phyloP scores from a whole-genome alignment of 2,888 invertebrate genomes.

The Lasius fuliginosus region DNA sequence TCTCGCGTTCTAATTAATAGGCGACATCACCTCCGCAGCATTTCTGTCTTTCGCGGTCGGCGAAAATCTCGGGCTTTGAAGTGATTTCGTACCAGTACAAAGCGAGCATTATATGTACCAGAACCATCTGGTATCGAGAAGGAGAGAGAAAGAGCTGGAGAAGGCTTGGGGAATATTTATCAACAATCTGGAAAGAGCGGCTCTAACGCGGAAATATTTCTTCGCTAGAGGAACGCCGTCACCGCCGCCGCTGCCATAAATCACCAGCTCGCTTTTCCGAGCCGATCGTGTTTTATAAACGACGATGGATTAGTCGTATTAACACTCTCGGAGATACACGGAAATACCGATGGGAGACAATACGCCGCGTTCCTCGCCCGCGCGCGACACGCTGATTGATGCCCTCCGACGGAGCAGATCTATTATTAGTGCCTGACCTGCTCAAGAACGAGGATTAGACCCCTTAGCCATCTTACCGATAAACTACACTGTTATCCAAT shows the following conservation, averaged over 20 bases:
- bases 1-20: constrained; percentile 41
- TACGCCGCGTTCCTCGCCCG: background rate
- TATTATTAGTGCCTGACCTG: constrained; percentile 55
- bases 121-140: constrained; percentile 46
- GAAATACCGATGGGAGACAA: constrained; percentile 34
- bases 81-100: constrained; percentile 16
- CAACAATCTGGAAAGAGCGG: constrained; percentile 41
- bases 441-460: constrained; percentile 44
- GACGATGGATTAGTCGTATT: constrained; percentile 48
- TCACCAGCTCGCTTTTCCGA: constrained; percentile 19
- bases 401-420: constrained; percentile 37
- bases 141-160: background rate
- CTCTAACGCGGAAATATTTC: constrained; percentile 9
- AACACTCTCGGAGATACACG: constrained; percentile 18
- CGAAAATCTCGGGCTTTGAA: constrained; percentile 27
- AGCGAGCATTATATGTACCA: constrained; percentile 31
- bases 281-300: constrained; percentile 50
- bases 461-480: background rate
- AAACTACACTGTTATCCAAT: constrained; percentile 23
- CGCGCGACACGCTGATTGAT: constrained; percentile 46
- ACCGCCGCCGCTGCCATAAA: constrained; percentile 16
- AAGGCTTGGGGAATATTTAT: constrained; percentile 35
- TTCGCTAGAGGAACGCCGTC: background rate
- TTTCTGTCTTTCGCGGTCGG: constrained; percentile 28
- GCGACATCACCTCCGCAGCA: constrained; percentile 22